Base-by-base conservation (phyloP, 1,140 invertebrate species). In the Leptopilina boulardi region DNA sequence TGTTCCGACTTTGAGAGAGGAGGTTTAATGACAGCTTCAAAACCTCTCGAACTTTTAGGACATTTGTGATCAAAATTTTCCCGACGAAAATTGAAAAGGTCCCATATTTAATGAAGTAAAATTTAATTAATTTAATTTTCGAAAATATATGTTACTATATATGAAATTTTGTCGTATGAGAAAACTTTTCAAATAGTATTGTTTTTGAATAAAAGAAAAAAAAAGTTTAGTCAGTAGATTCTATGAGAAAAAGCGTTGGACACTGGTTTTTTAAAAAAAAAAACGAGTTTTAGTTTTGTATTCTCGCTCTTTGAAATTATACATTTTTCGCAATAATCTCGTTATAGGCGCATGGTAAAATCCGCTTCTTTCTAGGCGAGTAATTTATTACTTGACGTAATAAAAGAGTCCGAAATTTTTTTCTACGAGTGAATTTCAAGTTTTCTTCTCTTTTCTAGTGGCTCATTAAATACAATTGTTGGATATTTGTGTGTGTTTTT, bases 11-110 rank as follows among this genome's bases (percentile, higher is more conserved):
- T 66, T 30, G 26, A 66, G 51, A 1, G 56, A 66, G 59, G 15
- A 66, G 59, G 59, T 26, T 30, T 26, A 15, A 66, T 66, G 23
- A 66, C 59, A 66, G 59, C 59, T 66, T 66, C 15, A 66, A 59
- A 18, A 66, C 59, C 26, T 30, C 26, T 66, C 26, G 23, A 66
- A 30, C 59, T 66, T 66, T 66, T 8, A 26, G 23, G 15, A 34
- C 13, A 66, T 66, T 66, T 66, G 13, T 66, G 26, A 30, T 15
- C 26, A 30, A 66, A 66, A 66, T 34, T 66, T 66, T 26, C 59
- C 26, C 23, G 23, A 26, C 26, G 3, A 15, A 23, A 15, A 30
- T 30, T 38, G 34, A 38, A 38, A 38, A 38, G 3, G 8, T 38
- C 9, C 8, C 30, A 2, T 3, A 38, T 38, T n/a, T n/a, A 3